phyloP scores from a whole-genome alignment of 2,797 vertebrate genomes.

The Argentina silus region DNA sequence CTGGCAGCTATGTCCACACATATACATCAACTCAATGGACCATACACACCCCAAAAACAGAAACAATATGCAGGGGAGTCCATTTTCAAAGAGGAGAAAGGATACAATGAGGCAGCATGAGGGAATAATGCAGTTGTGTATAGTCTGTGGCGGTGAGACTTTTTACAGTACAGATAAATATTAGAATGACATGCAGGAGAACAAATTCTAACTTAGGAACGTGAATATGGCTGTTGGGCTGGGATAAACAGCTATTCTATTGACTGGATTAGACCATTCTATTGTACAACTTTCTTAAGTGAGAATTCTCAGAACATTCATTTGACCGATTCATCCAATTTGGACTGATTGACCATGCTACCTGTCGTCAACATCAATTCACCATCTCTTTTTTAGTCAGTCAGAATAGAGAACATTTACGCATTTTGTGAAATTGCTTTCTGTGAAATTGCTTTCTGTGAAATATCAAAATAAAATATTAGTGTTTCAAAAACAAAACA shows the following conservation, averaged over 20 bases:
- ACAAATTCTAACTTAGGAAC: no score
- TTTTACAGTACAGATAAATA: neutral
- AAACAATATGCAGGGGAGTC: neutral
- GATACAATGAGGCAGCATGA: neutral
- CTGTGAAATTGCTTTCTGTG: no score
- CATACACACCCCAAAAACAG: neutral
- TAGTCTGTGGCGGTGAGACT: neutral
- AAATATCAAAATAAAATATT: no score
- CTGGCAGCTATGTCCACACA: neutral
- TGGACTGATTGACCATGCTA: neutral
- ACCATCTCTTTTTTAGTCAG: neutral
- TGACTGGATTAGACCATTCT: no score
- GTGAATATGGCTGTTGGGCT: no score
- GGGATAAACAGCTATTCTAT: no score
- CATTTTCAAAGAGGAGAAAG: neutral
- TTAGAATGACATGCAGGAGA: no score
- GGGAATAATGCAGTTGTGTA: neutral
- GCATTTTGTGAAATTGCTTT: no score
- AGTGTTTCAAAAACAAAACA: no score
- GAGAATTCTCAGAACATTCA: neutral
- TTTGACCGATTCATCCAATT: neutral
- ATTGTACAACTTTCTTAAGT: no score
- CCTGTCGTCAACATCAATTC: neutral
- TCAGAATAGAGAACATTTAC: neutral
- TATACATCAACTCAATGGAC: neutral